Percentiles rank a stretch among this genome's conserved stretches.
phyloP scores from a whole-genome alignment of 2,888 invertebrate genomes.

The Lydus trimaculatus region DNA sequence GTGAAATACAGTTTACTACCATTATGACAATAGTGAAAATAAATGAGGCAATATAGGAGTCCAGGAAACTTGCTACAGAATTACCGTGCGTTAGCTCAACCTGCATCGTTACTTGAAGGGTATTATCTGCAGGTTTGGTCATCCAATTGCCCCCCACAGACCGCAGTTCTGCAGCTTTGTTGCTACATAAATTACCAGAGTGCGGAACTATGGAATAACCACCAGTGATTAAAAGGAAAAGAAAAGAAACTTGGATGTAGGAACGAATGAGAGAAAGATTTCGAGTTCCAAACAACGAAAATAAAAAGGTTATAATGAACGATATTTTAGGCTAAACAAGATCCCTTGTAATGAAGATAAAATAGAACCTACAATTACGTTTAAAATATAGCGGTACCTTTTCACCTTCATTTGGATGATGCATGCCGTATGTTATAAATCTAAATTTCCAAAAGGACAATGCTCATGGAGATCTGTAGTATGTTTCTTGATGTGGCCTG shows the following conservation, averaged over 20 bases:
- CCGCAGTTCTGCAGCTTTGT: constrained; percentile 59
- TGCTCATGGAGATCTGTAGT: neutral
- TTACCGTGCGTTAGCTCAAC: constrained; percentile 50
- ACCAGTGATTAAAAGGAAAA: neutral
- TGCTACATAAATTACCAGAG: constrained; percentile 57
- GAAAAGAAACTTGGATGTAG: neutral
- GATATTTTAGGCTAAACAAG: constrained; percentile 13
- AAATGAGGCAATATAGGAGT: constrained; percentile 36
- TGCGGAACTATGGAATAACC: neutral
- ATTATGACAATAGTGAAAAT: constrained; percentile 41
- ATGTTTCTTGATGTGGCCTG: neutral
- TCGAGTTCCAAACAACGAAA: neutral
- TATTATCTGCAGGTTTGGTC: constrained; percentile 61
- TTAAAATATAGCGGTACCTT: constrained; percentile 1
- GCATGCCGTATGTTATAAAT: neutral
- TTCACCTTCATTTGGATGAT: neutral
- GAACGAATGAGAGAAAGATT: neutral
- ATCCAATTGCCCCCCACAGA: constrained; percentile 50
- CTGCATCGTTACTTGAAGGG: constrained; percentile 49
- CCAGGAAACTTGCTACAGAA: constrained; percentile 50
- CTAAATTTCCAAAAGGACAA: neutral
- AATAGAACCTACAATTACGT: constrained; percentile 6
- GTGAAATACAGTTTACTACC: constrained; percentile 23
- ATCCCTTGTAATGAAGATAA: constrained; percentile 1
- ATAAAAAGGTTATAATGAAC: neutral